Evolutionary conservation across 1,140 invertebrate species (phyloP).

Genomic region (Aethina tumida): DNA sequence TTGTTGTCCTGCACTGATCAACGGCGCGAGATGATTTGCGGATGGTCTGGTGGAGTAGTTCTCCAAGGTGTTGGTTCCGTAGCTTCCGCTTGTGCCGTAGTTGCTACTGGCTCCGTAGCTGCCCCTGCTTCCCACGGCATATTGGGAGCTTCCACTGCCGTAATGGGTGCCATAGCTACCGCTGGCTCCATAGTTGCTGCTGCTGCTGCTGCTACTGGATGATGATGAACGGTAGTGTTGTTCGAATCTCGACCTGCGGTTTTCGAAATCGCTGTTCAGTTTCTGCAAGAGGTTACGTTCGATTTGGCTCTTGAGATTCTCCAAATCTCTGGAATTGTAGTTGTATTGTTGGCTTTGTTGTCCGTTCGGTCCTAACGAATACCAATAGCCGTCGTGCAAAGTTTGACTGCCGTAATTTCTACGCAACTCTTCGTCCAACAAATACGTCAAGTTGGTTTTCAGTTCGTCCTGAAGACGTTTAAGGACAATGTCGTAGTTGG

Average conservation of each 20-base stretch:
- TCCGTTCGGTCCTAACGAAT: constrained; percentile 12
- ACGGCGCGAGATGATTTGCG: constrained; percentile 9
- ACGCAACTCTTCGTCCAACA: constrained; percentile 24
- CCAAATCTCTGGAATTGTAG: constrained; percentile 26
- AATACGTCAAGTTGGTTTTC: constrained; percentile 25
- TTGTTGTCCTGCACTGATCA: constrained; percentile 11
- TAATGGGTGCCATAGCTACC: background rate
- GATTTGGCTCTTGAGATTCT: constrained; percentile 28
- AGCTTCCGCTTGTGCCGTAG: no score
- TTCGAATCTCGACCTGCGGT: constrained; percentile 12
- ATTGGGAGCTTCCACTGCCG: constrained; percentile 1
- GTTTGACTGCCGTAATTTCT: constrained; percentile 25
- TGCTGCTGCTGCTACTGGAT: constrained; percentile 3
- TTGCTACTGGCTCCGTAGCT: no score
- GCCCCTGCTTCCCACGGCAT: no score
- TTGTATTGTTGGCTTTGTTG: constrained; percentile 19
- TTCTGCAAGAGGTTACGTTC: constrained; percentile 28
- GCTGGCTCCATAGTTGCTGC: background rate
- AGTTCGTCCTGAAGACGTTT: constrained; percentile 24
- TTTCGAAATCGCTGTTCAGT: constrained; percentile 21
- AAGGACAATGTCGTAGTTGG: constrained; percentile 16
- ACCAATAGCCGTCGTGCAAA: constrained; percentile 22
- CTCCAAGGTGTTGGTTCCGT: constrained; percentile 3
- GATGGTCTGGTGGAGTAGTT: constrained; percentile 2
- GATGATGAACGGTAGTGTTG: constrained; percentile 6